These are phyloP conservation scores for Oscheius sp. DNA, from an alignment of 2,888 invertebrate genomes.

Conservation along the genomic window DNA sequence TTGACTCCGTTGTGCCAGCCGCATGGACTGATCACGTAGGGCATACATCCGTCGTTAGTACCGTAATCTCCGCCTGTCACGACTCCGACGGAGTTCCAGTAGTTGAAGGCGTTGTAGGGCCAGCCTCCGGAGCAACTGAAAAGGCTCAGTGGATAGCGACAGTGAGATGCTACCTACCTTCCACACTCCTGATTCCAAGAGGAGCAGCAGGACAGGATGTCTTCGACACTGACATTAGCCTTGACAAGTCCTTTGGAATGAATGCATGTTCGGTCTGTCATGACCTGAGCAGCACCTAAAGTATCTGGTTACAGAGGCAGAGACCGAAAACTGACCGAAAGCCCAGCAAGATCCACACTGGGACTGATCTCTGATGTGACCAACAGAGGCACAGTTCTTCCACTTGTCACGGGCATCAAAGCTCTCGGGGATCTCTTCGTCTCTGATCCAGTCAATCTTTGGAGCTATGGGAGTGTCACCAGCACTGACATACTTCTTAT, in stretches of 20 bases:
- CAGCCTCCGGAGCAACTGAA: slow-evolving; percentile 83
- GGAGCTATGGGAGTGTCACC: not conserved
- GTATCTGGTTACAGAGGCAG: too few species aligned
- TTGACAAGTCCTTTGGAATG: slow-evolving; percentile 71
- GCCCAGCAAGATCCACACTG: slow-evolving; percentile 84
- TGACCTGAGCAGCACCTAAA: slow-evolving; percentile 74
- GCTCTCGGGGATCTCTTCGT: not conserved
- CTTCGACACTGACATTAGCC: slow-evolving; percentile 74
- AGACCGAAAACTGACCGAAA: slow-evolving; percentile 67
- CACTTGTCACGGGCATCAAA: slow-evolving; percentile 54
- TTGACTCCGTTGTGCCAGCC: slow-evolving; percentile 84
- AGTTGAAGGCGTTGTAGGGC: slow-evolving; percentile 77
- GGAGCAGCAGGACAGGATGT: slow-evolving; percentile 74
- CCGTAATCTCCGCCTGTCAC: slow-evolving; percentile 24
- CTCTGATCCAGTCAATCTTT: not conserved
- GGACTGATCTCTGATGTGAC: slow-evolving; percentile 54
- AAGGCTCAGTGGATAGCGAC: not conserved
- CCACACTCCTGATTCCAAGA: slow-evolving; percentile 55
- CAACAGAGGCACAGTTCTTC: slow-evolving; percentile 51
- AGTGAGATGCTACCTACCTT: slow-evolving; percentile 55
- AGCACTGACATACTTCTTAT: not conserved
- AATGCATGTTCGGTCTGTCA: slow-evolving; percentile 76
- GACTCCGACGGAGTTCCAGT: slow-evolving; percentile 16
- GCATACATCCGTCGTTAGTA: slow-evolving; percentile 81
- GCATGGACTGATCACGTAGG: slow-evolving; percentile 87